Evolutionary conservation across 2,797 vertebrate genomes (phyloP).

Genomic region (Crax fasciolata): DNA sequence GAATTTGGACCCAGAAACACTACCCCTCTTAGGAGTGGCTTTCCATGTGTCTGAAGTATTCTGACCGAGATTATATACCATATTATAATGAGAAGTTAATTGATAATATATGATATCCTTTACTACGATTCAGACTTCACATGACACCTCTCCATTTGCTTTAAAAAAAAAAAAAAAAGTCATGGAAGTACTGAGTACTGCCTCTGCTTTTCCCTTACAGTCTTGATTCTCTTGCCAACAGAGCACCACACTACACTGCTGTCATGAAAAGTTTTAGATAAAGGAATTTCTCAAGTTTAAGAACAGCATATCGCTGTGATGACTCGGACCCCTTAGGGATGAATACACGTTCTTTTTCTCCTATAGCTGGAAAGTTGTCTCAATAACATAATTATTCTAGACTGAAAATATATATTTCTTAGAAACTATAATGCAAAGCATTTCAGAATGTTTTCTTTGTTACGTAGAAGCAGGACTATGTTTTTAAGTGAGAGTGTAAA

Average conservation of each 20-base stretch:
- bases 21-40: background rate
- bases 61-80: background rate
- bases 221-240: background rate
- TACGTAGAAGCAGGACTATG: background rate
- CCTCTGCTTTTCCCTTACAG: background rate
- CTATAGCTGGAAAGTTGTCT: background rate
- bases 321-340: background rate
- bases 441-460: background rate
- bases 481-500: background rate
- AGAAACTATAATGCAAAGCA: background rate
- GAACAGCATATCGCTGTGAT: background rate
- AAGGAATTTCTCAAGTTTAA: background rate
- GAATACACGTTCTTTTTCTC: background rate
- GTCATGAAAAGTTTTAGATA: background rate
- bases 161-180: background rate
- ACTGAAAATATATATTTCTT: background rate
- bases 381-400: background rate
- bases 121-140: background rate
- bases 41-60: background rate
- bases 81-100: background rate
- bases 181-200: background rate
- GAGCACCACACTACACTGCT: background rate
- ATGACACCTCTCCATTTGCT: background rate
- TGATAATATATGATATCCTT: background rate
- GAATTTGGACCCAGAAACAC: background rate